Evolutionary conservation across 2,888 invertebrate genomes (phyloP).

Genomic region (Cataglyphis albicans): DNA sequence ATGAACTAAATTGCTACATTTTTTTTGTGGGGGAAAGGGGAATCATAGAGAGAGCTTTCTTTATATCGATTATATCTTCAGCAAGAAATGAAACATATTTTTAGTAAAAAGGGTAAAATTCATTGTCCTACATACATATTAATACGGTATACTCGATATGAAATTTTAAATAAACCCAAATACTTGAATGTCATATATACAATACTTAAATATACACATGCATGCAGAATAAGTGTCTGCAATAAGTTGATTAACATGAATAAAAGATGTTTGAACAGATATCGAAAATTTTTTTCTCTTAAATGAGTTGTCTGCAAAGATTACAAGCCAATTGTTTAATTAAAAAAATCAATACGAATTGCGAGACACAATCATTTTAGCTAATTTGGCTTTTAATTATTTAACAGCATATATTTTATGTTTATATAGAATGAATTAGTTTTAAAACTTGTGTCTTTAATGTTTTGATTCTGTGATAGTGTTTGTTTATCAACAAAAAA

Average conservation of each 20-base stretch:
- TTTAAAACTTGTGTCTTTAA: no score
- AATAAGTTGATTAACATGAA: slow-evolving; percentile 81
- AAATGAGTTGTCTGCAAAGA: slow-evolving; percentile 19
- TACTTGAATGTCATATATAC: slow-evolving; percentile 65
- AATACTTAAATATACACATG: slow-evolving; percentile 1
- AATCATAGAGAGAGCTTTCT: slow-evolving; percentile 27
- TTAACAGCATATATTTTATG: not conserved
- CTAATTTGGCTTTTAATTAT: not conserved
- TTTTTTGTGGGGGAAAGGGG: not conserved
- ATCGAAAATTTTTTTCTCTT: slow-evolving; percentile 46
- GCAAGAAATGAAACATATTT: slow-evolving; percentile 77
- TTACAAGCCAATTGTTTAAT: not conserved
- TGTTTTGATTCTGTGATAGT: no score
- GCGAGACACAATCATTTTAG: not conserved
- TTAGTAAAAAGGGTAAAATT: slow-evolving; percentile 74
- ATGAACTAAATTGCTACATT: slow-evolving; percentile 36
- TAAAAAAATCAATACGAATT: not conserved
- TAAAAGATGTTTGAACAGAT: slow-evolving; percentile 78
- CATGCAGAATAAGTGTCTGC: slow-evolving; percentile 41
- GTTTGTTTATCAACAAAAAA: no score
- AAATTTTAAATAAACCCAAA: slow-evolving; percentile 81
- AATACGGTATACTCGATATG: slow-evolving; percentile 72
- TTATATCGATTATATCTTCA: slow-evolving; percentile 26
- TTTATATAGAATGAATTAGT: not conserved
- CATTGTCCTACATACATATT: slow-evolving; percentile 76